Evolutionary conservation across 2,888 invertebrate species (phyloP).

Genomic region (Aporophyla nigra): DNA sequence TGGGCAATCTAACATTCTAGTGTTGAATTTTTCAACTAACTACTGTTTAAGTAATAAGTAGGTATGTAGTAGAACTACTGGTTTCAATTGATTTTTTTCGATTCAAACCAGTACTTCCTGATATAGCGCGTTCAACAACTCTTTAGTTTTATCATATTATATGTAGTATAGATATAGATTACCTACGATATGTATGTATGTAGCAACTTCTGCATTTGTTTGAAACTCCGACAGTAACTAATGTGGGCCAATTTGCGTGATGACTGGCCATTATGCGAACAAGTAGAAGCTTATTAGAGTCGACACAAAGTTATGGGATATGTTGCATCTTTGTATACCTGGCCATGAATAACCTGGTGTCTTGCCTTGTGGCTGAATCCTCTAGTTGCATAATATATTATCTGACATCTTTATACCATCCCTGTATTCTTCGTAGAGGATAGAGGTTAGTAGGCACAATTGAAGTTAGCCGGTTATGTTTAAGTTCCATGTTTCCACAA

Average conservation of each 20-base stretch:
- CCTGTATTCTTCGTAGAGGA: neutral
- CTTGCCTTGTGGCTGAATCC: neutral
- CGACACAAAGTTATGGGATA: conserved; percentile 35
- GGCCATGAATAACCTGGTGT: neutral
- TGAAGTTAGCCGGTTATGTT: neutral
- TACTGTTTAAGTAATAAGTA: no score
- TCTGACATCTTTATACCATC: neutral
- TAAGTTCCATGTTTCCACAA: neutral
- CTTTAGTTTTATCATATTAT: no score
- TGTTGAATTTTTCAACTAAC: no score
- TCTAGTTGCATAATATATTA: conserved; percentile 11
- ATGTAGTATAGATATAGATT: neutral
- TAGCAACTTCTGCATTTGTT: conserved; percentile 40
- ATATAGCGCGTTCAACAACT: no score
- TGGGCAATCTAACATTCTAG: no score
- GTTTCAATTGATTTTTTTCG: no score
- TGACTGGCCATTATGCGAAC: conserved; percentile 35
- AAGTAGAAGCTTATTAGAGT: conserved; percentile 47
- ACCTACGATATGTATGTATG: neutral
- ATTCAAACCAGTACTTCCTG: no score
- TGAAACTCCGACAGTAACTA: conserved; percentile 24
- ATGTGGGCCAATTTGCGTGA: conserved; percentile 48
- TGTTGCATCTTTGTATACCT: conserved; percentile 26
- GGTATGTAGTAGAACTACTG: no score
- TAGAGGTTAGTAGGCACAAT: neutral